These are phyloP conservation scores for Ciconia maguari DNA, from an alignment of 2,113 vertebrate species.

Conservation along the genomic window DNA sequence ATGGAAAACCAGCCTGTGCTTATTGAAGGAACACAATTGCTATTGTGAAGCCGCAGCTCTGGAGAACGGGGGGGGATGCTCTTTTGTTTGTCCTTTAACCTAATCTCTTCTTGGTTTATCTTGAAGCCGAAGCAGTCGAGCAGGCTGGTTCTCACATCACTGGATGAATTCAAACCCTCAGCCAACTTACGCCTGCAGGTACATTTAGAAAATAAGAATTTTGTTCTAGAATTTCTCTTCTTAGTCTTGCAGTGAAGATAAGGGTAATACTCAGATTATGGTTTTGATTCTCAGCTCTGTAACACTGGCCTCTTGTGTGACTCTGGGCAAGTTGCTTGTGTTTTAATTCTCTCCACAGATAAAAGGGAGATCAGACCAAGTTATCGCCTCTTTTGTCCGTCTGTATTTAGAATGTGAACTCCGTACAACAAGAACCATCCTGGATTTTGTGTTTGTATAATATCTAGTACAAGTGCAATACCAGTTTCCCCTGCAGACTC, in stretches of 20 bases:
- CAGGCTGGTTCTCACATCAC: constrained; percentile 25
- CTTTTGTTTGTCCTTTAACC: constrained; percentile 53
- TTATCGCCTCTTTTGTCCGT: background rate
- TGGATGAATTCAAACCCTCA: constrained; percentile 7
- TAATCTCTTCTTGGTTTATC: constrained; percentile 62
- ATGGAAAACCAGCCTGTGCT: background rate
- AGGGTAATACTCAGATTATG: constrained; percentile 59
- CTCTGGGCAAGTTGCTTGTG: background rate
- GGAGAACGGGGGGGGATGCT: background rate
- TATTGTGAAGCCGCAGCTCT: constrained; percentile 15
- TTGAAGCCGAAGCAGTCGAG: background rate
- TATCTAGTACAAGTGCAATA: background rate
- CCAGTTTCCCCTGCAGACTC: background rate
- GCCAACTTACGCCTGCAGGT: constrained; percentile 22
- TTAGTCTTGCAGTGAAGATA: background rate
- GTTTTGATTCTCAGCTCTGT: constrained; percentile 36
- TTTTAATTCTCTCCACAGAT: constrained; percentile 32
- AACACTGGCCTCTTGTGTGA: constrained; percentile 48
- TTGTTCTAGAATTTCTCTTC: constrained; percentile 58
- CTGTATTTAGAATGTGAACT: background rate
- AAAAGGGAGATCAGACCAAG: background rate
- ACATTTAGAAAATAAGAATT: constrained; percentile 44
- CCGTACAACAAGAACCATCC: background rate
- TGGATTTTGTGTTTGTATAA: background rate
- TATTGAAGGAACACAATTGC: constrained; percentile 7